These are phyloP conservation scores for Hoplostethus mediterraneus DNA, from an alignment of 2,797 vertebrate genomes.

Conservation along the genomic window DNA sequence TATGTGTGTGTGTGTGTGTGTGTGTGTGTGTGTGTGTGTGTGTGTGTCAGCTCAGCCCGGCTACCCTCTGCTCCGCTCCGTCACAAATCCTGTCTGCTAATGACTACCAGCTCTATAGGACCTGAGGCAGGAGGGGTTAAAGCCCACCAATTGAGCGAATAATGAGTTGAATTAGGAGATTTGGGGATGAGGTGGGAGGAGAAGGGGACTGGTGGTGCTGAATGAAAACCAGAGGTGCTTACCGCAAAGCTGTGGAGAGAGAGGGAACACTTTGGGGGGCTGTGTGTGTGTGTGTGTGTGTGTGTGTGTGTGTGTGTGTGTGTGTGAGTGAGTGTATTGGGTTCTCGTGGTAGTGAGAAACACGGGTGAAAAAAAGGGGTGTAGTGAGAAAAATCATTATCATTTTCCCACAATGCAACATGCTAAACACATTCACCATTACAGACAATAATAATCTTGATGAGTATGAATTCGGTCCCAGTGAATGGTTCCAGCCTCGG, in stretches of 20 bases:
- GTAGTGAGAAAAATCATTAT: not conserved
- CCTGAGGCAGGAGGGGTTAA: conserved; percentile 81
- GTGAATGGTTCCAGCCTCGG: not conserved
- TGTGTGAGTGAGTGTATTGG: conserved; percentile 8
- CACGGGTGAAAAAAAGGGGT: not conserved
- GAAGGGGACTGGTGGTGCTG: conserved; percentile 65
- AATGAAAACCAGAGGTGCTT: conserved; percentile 88
- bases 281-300: not conserved
- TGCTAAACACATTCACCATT: conserved; percentile 27
- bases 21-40: conserved; percentile 10
- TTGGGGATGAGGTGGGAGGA: conserved; percentile 78
- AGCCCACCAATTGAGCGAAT: conserved; percentile 88
- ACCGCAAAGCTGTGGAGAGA: conserved; percentile 69
- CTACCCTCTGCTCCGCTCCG: conserved; percentile 47
- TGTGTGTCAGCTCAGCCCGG: conserved; percentile 38
- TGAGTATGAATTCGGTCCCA: not conserved
- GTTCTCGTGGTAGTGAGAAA: conserved; percentile 15
- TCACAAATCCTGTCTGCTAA: conserved; percentile 80
- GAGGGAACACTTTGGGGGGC: conserved; percentile 17
- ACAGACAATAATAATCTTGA: conserved; percentile 31
- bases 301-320: not conserved
- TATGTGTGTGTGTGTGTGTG: conserved; percentile 22
- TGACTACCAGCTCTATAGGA: conserved; percentile 85
- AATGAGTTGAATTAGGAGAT: conserved; percentile 89
- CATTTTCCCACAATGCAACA: conserved; percentile 18